Evolutionary conservation across 2,888 invertebrate species (phyloP).

Genomic region (Molorchus minor): DNA sequence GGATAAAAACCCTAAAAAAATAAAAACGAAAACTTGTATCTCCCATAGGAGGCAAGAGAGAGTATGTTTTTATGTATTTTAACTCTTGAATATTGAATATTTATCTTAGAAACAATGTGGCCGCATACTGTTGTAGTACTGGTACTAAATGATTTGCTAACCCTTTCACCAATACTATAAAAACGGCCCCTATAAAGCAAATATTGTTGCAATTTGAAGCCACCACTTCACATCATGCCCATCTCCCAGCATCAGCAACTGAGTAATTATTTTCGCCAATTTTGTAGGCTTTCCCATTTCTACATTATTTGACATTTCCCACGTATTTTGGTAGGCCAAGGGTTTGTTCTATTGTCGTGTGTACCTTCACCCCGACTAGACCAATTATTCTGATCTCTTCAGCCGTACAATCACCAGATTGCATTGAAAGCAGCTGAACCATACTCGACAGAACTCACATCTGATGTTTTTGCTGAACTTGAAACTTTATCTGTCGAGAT

Average conservation of each 20-base stretch:
- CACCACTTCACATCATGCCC: background rate
- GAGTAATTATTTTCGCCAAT: constrained; percentile 32
- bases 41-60: no score
- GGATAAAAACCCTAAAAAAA: no score
- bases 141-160: no score
- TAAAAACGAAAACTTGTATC: no score
- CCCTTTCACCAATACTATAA: background rate
- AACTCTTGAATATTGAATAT: no score
- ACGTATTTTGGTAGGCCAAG: constrained; percentile 36
- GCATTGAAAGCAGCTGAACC: constrained; percentile 36
- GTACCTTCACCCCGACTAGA: constrained; percentile 38
- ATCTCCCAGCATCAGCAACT: background rate
- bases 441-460: constrained; percentile 30
- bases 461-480: constrained; percentile 29
- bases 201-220: constrained; percentile 9
- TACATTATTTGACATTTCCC: constrained; percentile 35
- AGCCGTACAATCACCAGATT: constrained; percentile 12
- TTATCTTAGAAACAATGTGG: no score
- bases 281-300: constrained; percentile 25
- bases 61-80: no score
- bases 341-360: constrained; percentile 41
- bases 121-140: no score
- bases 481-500: constrained; percentile 33
- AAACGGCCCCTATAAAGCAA: background rate
- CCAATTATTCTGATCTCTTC: constrained; percentile 40